These are phyloP conservation scores for Penaeus japonicus DNA, from an alignment of 1,140 invertebrate species.

Conservation along the genomic window DNA sequence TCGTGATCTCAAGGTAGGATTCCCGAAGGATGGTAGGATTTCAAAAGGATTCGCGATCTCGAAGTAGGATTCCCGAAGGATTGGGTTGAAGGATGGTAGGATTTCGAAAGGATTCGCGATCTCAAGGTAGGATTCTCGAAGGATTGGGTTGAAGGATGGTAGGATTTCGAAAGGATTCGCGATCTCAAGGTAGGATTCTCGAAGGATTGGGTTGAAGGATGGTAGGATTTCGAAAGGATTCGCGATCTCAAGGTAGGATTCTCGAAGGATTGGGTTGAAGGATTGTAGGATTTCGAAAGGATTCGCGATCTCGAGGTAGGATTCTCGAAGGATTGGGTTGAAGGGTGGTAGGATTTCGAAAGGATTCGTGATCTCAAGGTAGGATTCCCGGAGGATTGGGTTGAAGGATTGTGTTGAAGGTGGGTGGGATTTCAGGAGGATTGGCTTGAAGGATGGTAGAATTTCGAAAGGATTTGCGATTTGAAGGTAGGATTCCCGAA, in stretches of 20 bases:
- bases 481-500: conserved; percentile 64
- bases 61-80: conserved; percentile 61
- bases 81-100: neutral
- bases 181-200: too few species aligned
- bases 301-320: too few species aligned
- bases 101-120: conserved; percentile 63
- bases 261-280: too few species aligned
- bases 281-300: too few species aligned
- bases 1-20: conserved; percentile 65
- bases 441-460: conserved; percentile 60
- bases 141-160: too few species aligned
- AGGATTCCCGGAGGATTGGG: neutral
- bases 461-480: conserved; percentile 63
- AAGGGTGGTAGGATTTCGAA: too few species aligned
- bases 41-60: conserved; percentile 65
- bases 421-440: conserved; percentile 59
- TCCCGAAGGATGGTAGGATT: neutral
- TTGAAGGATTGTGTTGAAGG: too few species aligned
- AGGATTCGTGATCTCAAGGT: conserved; percentile 68
- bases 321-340: too few species aligned
- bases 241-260: too few species aligned
- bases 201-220: too few species aligned
- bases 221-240: neutral
- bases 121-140: conserved; percentile 64
- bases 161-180: neutral